Base-by-base conservation (phyloP, 1,140 invertebrate species). In the Apis florea region DNA sequence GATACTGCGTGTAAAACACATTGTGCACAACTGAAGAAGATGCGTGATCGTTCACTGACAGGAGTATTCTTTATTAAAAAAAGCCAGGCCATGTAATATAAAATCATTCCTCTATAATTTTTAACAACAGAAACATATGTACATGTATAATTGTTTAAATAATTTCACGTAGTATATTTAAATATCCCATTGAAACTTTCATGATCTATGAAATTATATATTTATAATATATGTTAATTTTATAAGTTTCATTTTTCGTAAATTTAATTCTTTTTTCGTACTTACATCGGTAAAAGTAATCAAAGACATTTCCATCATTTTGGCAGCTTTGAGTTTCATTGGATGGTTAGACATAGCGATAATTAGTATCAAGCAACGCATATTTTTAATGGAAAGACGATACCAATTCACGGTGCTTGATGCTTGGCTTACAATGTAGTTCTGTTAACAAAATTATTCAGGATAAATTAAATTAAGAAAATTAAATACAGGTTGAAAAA, bases 271-370 rank as follows among this genome's bases (percentile, higher is more conserved):
- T 47, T 31, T 5, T 10, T 0, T 40, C 31, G n/a, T 82, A 86
- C 87, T 76, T 74, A 91, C 90, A 8, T 82, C 77, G 58, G 83
- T 74, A 63, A 91, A 91, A 61, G 82, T 89, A 17, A 59, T 67
- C 19, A 90, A 51, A 11, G 89, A 90, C 67, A 89, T 73, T 19
- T 84, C 80, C 2, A 79, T 47, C 59, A 90, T 85, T 69, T 73
- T 88, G 21, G 85, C 89, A 49, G 88, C 89, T 0, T 85, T 83
- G n/a, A 90, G 83, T 77, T 82, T 84, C 68, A 79, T 67, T 2
- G 84, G 73, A 31, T 71, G 76, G 73, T 88, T 90, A 4, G 89
- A 88, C 71, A 90, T 85, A 1, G 84, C 80, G 2, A 91, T 84
- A 67, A 91, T 70, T 13, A 90, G n/a, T 61, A 91, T 84, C 31